Base-by-base conservation (phyloP, 2,888 invertebrate species). In the Cylindroiulus punctatus region DNA sequence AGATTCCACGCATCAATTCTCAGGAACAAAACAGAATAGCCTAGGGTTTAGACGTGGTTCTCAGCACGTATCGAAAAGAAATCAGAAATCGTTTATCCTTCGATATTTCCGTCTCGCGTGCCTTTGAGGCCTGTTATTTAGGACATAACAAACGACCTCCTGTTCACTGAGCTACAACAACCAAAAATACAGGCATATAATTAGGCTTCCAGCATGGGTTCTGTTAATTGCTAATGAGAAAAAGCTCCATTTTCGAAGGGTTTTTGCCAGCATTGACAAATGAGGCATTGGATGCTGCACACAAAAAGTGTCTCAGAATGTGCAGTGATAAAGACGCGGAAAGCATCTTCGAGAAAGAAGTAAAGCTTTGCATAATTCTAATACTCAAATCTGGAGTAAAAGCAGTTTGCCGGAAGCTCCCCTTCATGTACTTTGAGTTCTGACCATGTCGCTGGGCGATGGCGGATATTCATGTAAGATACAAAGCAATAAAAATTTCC, bases 71-170 rank as follows among this genome's bases (percentile, higher is more conserved):
- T 65, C 4, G 65, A 65, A 3, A 65, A 26, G 65, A 65, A 65
- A 65, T 65, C 65, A 65, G 65, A 65, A 65, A 65, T 65, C 22
- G 65, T 65, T 65, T 65, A 65, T 26, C 65, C 65, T 26, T 65
- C 65, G 65, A 65, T 65, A 65, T 10, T 65, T 65, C 65, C 65
- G 65, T 26, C 26, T 65, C 65, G n/a, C n/a, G 5, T 26, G 65
- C 65, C 65, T 65, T 8, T 22, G 65, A 65, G 65, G 65, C 65
- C 65, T 65, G 65, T 65, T 65, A 65, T 65, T 65, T 65, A 26
- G 10, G 65, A 65, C 19, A 65, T 26, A 65, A 65, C 65, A 65
- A 65, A 65, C 65, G 65, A 57, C 8, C 2, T n/a, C n/a, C n/a
- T n/a, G 57, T 14, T 17, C 47, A 47, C 47, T 1, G 47, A 52